These are phyloP conservation scores for Hoplodrina blanda DNA, from an alignment of 2,888 invertebrate genomes.

Conservation along the genomic window DNA sequence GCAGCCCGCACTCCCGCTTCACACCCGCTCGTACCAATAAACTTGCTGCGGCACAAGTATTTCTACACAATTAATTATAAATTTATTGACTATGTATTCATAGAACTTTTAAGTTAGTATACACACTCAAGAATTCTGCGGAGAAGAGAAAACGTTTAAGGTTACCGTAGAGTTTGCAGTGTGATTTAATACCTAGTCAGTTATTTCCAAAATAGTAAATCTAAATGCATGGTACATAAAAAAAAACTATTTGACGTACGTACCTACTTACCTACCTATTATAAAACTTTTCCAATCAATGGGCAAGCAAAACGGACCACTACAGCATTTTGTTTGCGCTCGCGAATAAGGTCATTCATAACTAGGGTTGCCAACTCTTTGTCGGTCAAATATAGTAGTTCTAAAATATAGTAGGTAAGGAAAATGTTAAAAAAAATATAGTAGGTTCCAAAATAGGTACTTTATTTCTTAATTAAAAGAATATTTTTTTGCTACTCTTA, in stretches of 20 bases:
- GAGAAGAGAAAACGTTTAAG: background rate
- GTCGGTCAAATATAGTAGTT: too few species aligned
- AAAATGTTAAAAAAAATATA: too few species aligned
- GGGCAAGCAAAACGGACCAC: background rate
- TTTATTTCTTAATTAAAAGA: too few species aligned
- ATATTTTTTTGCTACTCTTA: too few species aligned
- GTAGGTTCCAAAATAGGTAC: too few species aligned
- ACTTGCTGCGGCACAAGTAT: slow-evolving; percentile 42
- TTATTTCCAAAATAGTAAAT: background rate
- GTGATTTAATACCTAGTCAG: background rate
- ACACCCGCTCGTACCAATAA: slow-evolving; percentile 53
- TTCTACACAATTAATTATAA: slow-evolving; percentile 34
- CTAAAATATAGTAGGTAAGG: too few species aligned
- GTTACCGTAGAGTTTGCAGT: background rate
- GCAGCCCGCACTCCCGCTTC: slow-evolving; percentile 29
- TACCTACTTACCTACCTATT: too few species aligned
- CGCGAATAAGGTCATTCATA: background rate
- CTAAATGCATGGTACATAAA: too few species aligned
- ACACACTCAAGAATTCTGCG: background rate
- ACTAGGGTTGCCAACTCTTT: too few species aligned
- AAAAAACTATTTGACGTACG: too few species aligned
- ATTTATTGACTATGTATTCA: slow-evolving; percentile 21
- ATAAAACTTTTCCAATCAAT: background rate
- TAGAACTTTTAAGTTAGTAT: background rate
- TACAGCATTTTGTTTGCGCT: background rate